Base-by-base conservation (phyloP, 2,797 vertebrate genomes). In the Scomberomorus guttatus region DNA sequence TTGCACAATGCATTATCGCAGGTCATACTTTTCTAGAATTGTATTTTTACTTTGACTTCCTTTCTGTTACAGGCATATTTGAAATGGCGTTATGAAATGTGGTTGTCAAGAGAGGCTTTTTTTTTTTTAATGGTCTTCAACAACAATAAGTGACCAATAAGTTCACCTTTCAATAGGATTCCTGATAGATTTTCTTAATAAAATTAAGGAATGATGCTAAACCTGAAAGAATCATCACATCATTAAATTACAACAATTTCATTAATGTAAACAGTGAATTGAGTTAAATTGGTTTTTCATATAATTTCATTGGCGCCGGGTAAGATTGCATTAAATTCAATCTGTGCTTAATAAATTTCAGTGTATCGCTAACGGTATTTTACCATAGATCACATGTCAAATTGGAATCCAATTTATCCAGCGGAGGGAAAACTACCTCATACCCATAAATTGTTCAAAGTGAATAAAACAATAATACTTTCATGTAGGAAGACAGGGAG, bases 361-460 rank as follows among this genome's bases (percentile, higher is more conserved):
- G 24, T 44, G 50, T 24, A 61, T 63, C 27, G 54, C n/a, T 65
- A 71, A 87, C 46, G 75, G 62, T 25, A 75, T 70, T 57, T 74
- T n/a, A 24, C 50, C n/a, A 64, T 55, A 71, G 46, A 73, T 83
- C 73, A 68, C 22, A 64, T 56, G 75, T 77, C 64, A 62, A 80
- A 80, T 22, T 15, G 39, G 32, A 81, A 87, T 79, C 63, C 59
- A 82, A 81, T 89, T 84, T 69, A 75, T 72, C 39, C 25, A 65
- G 62, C 20, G 1, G 5, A 59, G 64, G 57, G 58, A 56, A 72
- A 51, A 18, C 69, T 77, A 34, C 62, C 37, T 66, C 25, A 6
- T 55, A 27, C 25, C 56, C 32, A 22, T 56, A 59, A 76, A 81
- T 57, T 22, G 0, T 75, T 61, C 22, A 67, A 75, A 74, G 56